Conservation (phyloP, 2,888 invertebrate species). For the Pseudococcus longispinus region DNA sequence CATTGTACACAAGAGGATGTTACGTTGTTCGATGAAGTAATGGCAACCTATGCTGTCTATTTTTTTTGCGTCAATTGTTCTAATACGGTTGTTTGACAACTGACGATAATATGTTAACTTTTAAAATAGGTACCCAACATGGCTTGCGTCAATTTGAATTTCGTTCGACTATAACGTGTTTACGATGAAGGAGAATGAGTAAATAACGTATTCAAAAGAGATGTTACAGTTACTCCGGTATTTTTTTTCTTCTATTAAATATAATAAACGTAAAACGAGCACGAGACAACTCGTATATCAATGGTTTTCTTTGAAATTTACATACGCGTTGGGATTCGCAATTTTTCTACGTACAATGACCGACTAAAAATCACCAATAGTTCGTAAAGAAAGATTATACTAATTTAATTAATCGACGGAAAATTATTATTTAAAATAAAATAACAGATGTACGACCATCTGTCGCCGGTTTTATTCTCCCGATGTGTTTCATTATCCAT, state of each 20-base stretch:
- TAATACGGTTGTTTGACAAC: conserved; percentile 28
- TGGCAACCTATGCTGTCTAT: background rate
- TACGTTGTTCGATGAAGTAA: conserved; percentile 20
- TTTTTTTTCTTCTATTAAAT: background rate
- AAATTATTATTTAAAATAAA: background rate
- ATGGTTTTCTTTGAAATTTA: too few species aligned
- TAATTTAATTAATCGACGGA: background rate
- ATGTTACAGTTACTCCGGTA: background rate
- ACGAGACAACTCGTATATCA: too few species aligned
- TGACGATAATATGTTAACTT: conserved; percentile 31
- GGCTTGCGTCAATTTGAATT: conserved; percentile 28
- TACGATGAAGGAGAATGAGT: background rate
- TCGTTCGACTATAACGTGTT: background rate
- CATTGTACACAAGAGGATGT: conserved; percentile 14
- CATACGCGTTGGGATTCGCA: too few species aligned
- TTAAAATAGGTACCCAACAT: background rate
- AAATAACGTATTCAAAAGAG: background rate
- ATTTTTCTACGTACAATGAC: too few species aligned
- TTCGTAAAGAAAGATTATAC: background rate
- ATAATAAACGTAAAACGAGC: background rate
- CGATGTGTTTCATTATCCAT: background rate
- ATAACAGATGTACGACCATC: conserved; percentile 37
- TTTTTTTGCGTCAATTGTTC: conserved; percentile 24
- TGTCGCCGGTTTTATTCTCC: background rate
- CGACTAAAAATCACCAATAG: background rate